Evolutionary conservation across 2,113 vertebrate genomes (phyloP).

Genomic region (Cephalopterus ornatus): DNA sequence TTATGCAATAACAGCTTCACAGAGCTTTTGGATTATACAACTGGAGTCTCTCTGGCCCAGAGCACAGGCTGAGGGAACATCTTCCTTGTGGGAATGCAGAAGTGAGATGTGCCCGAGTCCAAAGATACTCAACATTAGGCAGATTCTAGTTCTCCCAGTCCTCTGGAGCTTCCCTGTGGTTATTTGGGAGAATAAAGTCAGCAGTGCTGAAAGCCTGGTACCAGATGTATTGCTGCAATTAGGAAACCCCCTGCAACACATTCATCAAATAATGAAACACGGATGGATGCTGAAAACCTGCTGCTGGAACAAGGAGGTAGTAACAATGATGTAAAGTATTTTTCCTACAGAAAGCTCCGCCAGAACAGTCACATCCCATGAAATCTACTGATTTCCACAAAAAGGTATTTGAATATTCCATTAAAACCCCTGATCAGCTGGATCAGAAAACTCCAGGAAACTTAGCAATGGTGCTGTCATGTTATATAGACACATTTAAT

Average conservation of each 20-base stretch:
- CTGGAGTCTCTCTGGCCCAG: neutral
- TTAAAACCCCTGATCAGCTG: neutral
- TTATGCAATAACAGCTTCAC: neutral
- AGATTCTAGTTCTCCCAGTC: neutral
- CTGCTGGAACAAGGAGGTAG: neutral
- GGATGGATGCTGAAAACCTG: neutral
- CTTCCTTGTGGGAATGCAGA: neutral
- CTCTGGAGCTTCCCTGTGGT: neutral
- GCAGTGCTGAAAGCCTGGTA: neutral
- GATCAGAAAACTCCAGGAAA: neutral
- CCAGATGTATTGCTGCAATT: neutral
- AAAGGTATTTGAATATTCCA: neutral
- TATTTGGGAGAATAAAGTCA: neutral
- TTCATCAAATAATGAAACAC: accelerated
- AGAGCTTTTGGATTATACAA: neutral
- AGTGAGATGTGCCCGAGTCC: neutral
- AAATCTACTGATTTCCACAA: neutral
- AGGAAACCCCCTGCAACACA: neutral
- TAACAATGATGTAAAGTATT: accelerated
- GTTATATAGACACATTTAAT: neutral
- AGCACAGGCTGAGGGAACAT: neutral
- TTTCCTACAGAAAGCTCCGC: neutral
- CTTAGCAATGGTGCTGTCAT: neutral
- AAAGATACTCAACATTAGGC: accelerated
- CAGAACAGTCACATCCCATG: neutral